Percentiles rank a stretch among this genome's conserved stretches.
Evolutionary conservation across 2,797 vertebrate species (phyloP).

Genomic region (Acridotheres tristis): DNA sequence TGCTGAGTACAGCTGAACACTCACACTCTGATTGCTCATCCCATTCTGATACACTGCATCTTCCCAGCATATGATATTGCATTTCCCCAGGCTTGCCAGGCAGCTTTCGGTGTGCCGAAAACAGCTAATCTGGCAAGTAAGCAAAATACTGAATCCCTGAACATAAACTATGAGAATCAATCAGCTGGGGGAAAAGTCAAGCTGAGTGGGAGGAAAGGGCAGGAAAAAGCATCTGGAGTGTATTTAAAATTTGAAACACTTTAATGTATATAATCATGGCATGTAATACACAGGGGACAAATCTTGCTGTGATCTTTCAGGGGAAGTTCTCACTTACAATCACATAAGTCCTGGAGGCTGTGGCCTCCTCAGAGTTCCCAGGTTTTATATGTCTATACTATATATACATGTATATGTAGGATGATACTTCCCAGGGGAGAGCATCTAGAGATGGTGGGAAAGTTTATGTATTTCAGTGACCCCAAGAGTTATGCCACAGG

Average conservation of each 20-base stretch:
- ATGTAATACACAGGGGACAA: constrained; percentile 2
- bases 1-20: neutral
- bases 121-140: neutral
- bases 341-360: neutral
- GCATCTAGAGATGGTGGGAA: constrained; percentile 24
- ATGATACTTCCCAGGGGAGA: neutral
- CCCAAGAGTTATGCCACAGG: neutral
- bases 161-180: neutral
- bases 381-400: neutral
- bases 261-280: constrained; percentile 15
- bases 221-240: constrained; percentile 44
- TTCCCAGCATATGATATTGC: neutral
- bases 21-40: neutral
- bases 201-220: constrained; percentile 23
- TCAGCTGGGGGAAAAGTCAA: constrained; percentile 12
- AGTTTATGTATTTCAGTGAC: neutral
- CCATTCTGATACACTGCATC: neutral
- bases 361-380: neutral
- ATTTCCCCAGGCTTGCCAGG: neutral
- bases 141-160: neutral
- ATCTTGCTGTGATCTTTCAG: neutral
- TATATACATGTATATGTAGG: neutral
- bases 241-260: constrained; percentile 4
- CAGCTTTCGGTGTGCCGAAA: neutral
- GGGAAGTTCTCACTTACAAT: constrained; percentile 12